phyloP scores from a whole-genome alignment of 30 jellyfish, hydroid and myxozoan species.

The Aurelia sp. region DNA sequence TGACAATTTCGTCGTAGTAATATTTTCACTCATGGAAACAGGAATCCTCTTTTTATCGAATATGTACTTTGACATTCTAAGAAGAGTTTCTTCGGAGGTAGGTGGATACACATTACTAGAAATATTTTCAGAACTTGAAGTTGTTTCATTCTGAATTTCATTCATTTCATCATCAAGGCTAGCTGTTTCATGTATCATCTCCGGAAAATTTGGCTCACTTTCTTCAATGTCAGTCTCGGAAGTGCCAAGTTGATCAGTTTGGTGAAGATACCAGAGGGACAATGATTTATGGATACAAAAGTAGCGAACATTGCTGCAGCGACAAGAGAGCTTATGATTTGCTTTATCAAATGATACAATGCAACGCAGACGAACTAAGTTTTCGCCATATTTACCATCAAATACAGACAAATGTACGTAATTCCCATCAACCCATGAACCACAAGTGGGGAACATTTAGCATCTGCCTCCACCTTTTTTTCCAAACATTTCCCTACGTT shows the following conservation, averaged over 20 bases:
- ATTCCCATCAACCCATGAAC: constrained; percentile 17
- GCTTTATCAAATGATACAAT: constrained; percentile 19
- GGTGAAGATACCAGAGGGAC: constrained; percentile 51
- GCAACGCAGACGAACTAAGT: constrained; percentile 7
- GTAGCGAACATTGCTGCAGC: constrained; percentile 5
- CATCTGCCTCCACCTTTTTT: background rate
- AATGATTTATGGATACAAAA: constrained; percentile 45
- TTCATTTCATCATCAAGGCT: background rate
- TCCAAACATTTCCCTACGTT: constrained; percentile 25
- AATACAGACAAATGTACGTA: constrained; percentile 27
- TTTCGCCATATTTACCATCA: background rate
- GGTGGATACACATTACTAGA: constrained; percentile 13
- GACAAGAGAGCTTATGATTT: constrained; percentile 17
- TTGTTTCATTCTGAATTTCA: background rate
- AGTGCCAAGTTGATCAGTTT: constrained; percentile 13
- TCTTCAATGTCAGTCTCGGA: too few relatives aligned
- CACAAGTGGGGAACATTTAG: background rate
- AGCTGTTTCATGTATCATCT: background rate
- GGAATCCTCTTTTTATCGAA: constrained; percentile 11
- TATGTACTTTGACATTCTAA: constrained; percentile 25
- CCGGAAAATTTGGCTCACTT: too few relatives aligned
- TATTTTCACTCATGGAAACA: background rate
- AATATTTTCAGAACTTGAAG: background rate
- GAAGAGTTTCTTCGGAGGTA: background rate
- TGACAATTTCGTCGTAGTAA: background rate